These are phyloP conservation scores for Hirudo medicinalis DNA, from an alignment of 1,140 invertebrate species.

Conservation along the genomic window DNA sequence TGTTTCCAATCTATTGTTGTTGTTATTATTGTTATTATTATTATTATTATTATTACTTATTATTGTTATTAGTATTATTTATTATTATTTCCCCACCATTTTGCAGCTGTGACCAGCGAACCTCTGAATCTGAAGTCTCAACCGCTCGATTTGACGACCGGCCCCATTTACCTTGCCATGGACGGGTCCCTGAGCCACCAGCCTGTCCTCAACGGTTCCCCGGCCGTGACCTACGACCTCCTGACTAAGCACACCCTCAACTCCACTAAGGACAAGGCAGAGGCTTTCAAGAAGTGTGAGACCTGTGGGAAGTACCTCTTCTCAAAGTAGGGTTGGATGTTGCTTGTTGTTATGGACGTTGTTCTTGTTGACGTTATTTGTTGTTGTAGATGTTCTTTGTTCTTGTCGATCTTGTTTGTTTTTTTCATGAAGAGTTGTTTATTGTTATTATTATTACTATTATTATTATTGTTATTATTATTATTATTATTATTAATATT, in stretches of 20 bases:
- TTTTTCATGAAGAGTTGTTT: no score
- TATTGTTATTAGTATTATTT: no score
- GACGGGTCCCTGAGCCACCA: neutral
- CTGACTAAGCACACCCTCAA: conserved; percentile 12
- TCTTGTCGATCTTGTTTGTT: no score
- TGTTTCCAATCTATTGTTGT: no score
- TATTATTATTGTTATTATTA: no score
- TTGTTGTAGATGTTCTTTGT: no score
- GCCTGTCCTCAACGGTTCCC: conserved; percentile 13
- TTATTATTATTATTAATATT: no score
- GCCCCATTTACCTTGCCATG: conserved; percentile 5
- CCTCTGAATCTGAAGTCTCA: conserved; percentile 16
- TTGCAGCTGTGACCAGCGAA: neutral
- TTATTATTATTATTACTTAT: no score
- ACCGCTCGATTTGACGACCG: conserved; percentile 14
- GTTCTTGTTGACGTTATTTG: no score
- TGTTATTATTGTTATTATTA: no score
- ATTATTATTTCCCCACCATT: neutral
- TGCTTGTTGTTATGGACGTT: neutral
- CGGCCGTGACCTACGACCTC: conserved; percentile 18
- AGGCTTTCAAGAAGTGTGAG: conserved; percentile 22
- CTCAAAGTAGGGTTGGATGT: conserved; percentile 7
- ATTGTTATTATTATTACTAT: no score
- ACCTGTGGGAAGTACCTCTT: conserved; percentile 23
- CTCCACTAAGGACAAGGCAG: conserved; percentile 19